These are phyloP conservation scores for Cyaniris semiargus DNA, from an alignment of 2,888 invertebrate genomes.

Conservation along the genomic window DNA sequence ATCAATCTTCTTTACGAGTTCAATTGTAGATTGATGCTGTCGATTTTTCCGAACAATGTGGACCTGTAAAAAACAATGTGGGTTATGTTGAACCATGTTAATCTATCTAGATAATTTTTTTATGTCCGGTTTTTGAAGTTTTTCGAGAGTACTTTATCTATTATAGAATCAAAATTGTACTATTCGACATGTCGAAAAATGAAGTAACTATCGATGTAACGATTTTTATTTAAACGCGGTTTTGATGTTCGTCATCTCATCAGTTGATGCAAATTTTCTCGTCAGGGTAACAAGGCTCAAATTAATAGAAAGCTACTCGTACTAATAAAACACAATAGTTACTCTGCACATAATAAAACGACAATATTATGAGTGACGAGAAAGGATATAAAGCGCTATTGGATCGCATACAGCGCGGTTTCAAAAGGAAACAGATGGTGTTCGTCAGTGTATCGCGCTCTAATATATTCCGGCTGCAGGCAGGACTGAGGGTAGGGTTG, in stretches of 20 bases:
- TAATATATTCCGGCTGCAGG: slow-evolving; percentile 43
- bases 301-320: not conserved
- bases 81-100: not conserved
- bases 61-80: not conserved
- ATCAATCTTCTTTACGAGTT: slow-evolving; percentile 2
- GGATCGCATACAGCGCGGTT: slow-evolving; percentile 1
- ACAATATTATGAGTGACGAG: not conserved
- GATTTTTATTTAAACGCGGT: too few relatives aligned
- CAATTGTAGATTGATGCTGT: not conserved
- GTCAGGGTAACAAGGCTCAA: not conserved
- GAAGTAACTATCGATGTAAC: too few relatives aligned
- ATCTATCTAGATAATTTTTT: not conserved
- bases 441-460: slow-evolving; percentile 34
- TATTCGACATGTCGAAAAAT: too few relatives aligned
- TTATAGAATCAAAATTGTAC: too few relatives aligned
- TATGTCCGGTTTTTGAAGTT: not conserved
- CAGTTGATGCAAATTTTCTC: not conserved
- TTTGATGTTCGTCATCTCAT: too few relatives aligned
- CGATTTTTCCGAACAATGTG: slow-evolving; percentile 15
- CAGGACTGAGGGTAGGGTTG: slow-evolving; percentile 43
- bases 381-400: not conserved
- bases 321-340: not conserved
- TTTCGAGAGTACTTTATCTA: too few relatives aligned
- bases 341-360: not conserved
- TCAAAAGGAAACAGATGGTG: slow-evolving; percentile 18